Percentiles rank a stretch among this genome's conserved stretches.
phyloP scores from a whole-genome alignment of 2,888 invertebrate species.

The Odontomyia ornata region DNA sequence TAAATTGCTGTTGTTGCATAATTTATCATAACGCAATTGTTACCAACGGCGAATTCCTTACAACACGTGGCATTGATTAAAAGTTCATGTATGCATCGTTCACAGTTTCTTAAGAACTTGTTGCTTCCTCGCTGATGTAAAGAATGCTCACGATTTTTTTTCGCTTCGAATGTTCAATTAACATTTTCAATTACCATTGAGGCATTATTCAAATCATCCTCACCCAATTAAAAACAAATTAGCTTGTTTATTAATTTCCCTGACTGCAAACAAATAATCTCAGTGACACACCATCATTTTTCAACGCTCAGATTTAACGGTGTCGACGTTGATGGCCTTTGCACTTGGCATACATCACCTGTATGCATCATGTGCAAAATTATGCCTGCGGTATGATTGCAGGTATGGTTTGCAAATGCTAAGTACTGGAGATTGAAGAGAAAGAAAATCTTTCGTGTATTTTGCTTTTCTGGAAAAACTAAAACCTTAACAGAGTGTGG shows the following conservation, averaged over 20 bases:
- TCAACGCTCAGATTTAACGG: conserved; percentile 35
- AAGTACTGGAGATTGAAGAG: no score
- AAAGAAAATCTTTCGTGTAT: no score
- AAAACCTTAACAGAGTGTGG: no score
- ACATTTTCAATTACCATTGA: conserved; percentile 26
- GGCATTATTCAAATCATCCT: conserved; percentile 38
- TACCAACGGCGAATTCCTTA: background rate
- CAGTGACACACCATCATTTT: conserved; percentile 21
- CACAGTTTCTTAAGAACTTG: background rate
- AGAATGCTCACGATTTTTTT: conserved; percentile 12
- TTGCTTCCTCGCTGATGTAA: background rate
- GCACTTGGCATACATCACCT: conserved; percentile 27
- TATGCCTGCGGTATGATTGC: no score
- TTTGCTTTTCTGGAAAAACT: no score
- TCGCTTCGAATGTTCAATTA: conserved; percentile 17
- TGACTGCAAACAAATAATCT: conserved; percentile 19
- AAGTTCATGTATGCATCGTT: background rate
- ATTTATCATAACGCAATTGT: conserved; percentile 36
- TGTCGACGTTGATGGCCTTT: conserved; percentile 34
- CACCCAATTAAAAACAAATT: conserved; percentile 42
- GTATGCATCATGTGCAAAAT: background rate
- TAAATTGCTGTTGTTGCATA: conserved; percentile 21
- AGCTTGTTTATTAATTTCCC: conserved; percentile 35
- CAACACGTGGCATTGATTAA: background rate
- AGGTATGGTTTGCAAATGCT: no score